Evolutionary conservation across 53 echinoderm and acorn worm genomes (phyloP).

Genomic region (Actinopyga echinites): DNA sequence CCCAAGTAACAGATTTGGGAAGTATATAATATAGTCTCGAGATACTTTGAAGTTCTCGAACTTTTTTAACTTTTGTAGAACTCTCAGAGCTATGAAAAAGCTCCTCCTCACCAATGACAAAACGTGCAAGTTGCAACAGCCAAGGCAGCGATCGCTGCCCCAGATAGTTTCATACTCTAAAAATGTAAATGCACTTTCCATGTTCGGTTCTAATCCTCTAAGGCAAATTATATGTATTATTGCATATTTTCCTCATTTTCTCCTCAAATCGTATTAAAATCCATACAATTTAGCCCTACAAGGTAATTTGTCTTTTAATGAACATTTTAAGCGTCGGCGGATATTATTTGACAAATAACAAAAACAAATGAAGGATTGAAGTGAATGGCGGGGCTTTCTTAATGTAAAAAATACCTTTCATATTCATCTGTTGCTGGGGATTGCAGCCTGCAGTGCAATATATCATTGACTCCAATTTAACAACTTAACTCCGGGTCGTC

Average conservation of each 20-base stretch:
- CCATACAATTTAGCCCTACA: conserved; percentile 10
- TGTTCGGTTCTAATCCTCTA: neutral
- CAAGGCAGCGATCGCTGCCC: neutral
- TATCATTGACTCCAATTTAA: conserved; percentile 32
- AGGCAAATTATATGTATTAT: conserved; percentile 10
- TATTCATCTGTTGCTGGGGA: neutral
- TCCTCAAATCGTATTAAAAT: conserved; percentile 16
- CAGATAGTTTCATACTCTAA: neutral
- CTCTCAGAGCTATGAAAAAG: no score
- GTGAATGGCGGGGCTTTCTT: no score
- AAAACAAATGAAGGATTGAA: no score
- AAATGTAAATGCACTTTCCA: conserved; percentile 27
- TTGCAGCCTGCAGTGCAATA: conserved; percentile 5
- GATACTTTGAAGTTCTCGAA: no score
- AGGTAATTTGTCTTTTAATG: conserved; percentile 43
- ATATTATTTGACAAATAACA: conserved; percentile 5
- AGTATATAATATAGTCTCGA: no score
- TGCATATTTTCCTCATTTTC: conserved; percentile 21
- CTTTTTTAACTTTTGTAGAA: no score
- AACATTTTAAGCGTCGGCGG: conserved; percentile 20
- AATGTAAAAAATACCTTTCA: no score
- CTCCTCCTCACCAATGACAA: no score
- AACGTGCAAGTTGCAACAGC: no score
- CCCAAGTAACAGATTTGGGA: no score
- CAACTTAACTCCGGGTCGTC: conserved; percentile 10